Evolutionary conservation across 2,113 vertebrate species (phyloP).

Genomic region (Ictidomys tridecemlineatus): DNA sequence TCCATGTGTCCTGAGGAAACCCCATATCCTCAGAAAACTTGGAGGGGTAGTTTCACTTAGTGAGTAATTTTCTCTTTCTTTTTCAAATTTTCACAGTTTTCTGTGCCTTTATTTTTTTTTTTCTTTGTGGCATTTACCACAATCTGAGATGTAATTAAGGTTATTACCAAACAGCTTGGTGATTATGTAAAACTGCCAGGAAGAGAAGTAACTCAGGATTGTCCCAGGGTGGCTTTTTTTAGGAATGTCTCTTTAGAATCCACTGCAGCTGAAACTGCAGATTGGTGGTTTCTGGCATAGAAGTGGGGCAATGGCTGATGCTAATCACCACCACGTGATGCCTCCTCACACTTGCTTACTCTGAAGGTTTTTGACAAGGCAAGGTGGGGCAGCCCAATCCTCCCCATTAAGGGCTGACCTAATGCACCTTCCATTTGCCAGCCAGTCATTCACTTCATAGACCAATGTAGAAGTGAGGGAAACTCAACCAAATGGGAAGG

Average conservation of each 20-base stretch:
- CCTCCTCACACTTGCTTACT: too few relatives aligned
- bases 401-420: neutral
- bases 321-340: neutral
- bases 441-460: neutral
- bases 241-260: neutral
- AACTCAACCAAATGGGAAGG: conserved; percentile 3
- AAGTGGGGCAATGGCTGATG: neutral
- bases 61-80: conserved; percentile 10
- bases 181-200: neutral
- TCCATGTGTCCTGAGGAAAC: neutral
- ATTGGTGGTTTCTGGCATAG: neutral
- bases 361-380: neutral
- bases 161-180: neutral
- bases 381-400: accelerated
- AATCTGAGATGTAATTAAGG: neutral
- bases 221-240: neutral
- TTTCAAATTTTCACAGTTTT: neutral
- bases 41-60: neutral
- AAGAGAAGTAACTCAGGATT: neutral
- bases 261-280: neutral
- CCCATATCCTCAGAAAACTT: neutral
- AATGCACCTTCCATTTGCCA: neutral
- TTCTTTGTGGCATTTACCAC: neutral
- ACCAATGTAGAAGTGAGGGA: neutral
- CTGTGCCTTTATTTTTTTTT: neutral